Evolutionary conservation across 2,888 invertebrate species (phyloP), one percentile per base, ranked within the genome.

Genomic region (Dolichopus griseipennis): DNA sequence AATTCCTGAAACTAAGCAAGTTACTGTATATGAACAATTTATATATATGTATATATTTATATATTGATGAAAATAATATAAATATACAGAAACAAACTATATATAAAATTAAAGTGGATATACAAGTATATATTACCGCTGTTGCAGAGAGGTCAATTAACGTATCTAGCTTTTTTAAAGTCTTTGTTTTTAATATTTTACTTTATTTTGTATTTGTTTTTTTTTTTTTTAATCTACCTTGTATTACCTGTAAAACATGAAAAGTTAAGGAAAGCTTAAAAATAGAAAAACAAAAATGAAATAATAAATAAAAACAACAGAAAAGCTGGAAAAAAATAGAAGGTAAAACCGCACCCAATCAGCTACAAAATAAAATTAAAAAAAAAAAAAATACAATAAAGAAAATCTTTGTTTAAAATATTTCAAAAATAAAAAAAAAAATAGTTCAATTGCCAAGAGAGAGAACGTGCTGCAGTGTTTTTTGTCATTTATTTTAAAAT

Each of bases 131-230:
- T 52, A 18, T 18, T 52, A 18, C 52, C 4, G n/a, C 18, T 52
- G n/a, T 52, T 52, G 52, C 52, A 52, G 52, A 52, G 52, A 52
- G 52, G 52, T 52, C 52, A 52, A 52, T 52, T 52, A 52, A 52
- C 52, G 52, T 52, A 52, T 18, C 52, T 52, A 52, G 52, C 52
- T 37, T 37, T 37, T 52, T 52, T 52, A 15, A 18, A 18, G 52
- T 52, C 18, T 12, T 52, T 52, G 52, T 52, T 52, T 52, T 43
- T 10, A 43, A 43, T 6, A 12, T 43, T 43, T 43, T 43, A 10
- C 15, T 6, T 43, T 43, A 9, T 43, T 43, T 3, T 43, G 3
- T 43, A 15, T 43, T 10, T 43, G 12, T 43, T 9, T 9, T 10
- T 43, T 10, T 15, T 10, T 43, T 10, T 43, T n/a, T 52, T 3